Percentiles rank a stretch among this genome's conserved stretches.
Evolutionary conservation across 2,888 invertebrate species (phyloP).

Genomic region (Protonemura montana): DNA sequence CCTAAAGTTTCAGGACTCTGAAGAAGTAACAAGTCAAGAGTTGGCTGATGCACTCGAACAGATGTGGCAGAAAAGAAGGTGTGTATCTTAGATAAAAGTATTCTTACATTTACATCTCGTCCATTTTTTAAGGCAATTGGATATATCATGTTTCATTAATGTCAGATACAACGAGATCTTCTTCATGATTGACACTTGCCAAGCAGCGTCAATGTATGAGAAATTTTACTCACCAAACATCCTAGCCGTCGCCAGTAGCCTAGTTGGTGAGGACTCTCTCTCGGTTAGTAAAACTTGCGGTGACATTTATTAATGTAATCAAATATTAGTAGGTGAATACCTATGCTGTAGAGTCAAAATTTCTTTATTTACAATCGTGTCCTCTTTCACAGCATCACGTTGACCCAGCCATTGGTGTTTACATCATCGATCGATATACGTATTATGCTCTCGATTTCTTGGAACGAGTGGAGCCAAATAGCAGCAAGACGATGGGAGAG

Average conservation of each 20-base stretch:
- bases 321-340: no score
- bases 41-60: constrained; percentile 98
- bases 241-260: constrained; percentile 94
- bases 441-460: constrained; percentile 96
- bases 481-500: constrained; percentile 88
- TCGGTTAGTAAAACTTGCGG: constrained; percentile 75
- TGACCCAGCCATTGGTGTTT: constrained; percentile 97
- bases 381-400: constrained; percentile 87
- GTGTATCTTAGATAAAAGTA: no score
- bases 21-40: constrained; percentile 98
- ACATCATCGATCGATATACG: constrained; percentile 98
- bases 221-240: constrained; percentile 98
- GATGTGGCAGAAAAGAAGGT: constrained; percentile 99
- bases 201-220: constrained; percentile 98
- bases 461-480: constrained; percentile 88
- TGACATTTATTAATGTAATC: no score
- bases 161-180: constrained; percentile 95
- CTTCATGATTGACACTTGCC: constrained; percentile 98
- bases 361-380: constrained; percentile 20
- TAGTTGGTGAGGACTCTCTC: constrained; percentile 97
- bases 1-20: constrained; percentile 98
- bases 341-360: background rate
- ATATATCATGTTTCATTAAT: no score
- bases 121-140: no score
- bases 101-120: constrained; percentile 32